Conservation (phyloP, 2,888 invertebrate genomes). For the Altica lythri region DNA sequence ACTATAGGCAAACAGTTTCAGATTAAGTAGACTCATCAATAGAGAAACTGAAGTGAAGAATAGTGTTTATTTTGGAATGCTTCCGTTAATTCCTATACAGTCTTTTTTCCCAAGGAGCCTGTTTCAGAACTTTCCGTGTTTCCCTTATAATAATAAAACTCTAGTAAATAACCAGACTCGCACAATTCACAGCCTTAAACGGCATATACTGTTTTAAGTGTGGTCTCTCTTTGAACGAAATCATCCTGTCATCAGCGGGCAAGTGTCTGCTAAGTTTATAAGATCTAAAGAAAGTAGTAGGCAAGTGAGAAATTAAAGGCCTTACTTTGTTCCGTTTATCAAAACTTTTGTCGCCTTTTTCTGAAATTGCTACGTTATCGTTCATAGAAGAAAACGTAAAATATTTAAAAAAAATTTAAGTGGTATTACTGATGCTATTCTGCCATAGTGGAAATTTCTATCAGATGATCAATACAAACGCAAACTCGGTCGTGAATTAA, state of each 20-base stretch:
- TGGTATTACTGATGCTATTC: not conserved
- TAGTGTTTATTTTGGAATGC: no score
- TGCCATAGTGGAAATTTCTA: no score
- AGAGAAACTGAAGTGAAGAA: no score
- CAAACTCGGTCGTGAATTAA: not conserved
- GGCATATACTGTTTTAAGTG: no score
- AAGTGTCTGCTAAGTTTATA: not conserved
- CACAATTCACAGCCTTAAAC: conserved; percentile 1
- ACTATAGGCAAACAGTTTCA: no score
- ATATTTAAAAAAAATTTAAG: conserved; percentile 1
- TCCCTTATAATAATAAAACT: no score
- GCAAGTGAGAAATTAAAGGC: not conserved
- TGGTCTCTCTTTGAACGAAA: conserved; percentile 35
- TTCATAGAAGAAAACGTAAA: conserved; percentile 1
- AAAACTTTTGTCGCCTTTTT: not conserved
- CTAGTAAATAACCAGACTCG: conserved; percentile 12
- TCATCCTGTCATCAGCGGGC: conserved; percentile 38
- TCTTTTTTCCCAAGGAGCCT: no score
- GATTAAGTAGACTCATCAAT: no score
- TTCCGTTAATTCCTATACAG: no score
- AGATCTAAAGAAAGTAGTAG: not conserved
- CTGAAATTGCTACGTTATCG: not conserved
- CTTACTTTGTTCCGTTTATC: not conserved
- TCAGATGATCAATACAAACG: not conserved
- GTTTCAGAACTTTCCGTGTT: no score